Evolutionary conservation across 2,113 vertebrate genomes (phyloP).

Genomic region (Alethe diademata): DNA sequence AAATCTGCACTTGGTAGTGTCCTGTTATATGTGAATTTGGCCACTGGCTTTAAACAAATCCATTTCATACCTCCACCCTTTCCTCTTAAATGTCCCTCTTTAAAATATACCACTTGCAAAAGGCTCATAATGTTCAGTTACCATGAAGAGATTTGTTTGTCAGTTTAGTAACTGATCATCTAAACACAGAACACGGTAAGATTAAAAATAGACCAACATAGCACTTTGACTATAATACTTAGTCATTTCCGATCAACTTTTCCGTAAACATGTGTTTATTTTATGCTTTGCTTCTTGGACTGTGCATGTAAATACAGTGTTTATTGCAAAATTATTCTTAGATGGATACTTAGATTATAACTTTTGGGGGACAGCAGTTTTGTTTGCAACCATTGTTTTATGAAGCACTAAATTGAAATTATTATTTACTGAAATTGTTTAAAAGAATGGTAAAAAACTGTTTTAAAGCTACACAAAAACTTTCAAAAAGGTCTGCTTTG

Average conservation of each 20-base stretch:
- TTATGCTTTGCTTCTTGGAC: neutral
- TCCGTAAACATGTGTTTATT: neutral
- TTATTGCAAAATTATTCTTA: neutral
- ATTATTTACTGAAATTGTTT: neutral
- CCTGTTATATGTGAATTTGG: neutral
- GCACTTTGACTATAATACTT: neutral
- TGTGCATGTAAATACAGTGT: neutral
- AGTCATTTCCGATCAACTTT: neutral
- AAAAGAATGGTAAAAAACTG: neutral
- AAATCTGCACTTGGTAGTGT: neutral
- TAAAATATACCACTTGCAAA: neutral
- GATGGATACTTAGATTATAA: neutral
- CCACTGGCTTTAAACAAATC: neutral
- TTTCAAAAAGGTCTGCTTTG: neutral
- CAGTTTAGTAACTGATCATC: neutral
- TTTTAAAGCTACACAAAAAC: neutral
- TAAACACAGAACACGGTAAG: neutral
- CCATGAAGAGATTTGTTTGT: neutral
- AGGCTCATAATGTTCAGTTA: neutral
- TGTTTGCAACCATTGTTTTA: neutral
- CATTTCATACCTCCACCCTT: slow-evolving; percentile 1
- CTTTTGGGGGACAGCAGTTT: neutral
- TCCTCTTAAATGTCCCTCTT: neutral
- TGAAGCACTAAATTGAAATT: neutral
- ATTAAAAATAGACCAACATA: neutral